phyloP scores from a whole-genome alignment of 1,140 invertebrate species.

The Globodera rostochiensis region DNA sequence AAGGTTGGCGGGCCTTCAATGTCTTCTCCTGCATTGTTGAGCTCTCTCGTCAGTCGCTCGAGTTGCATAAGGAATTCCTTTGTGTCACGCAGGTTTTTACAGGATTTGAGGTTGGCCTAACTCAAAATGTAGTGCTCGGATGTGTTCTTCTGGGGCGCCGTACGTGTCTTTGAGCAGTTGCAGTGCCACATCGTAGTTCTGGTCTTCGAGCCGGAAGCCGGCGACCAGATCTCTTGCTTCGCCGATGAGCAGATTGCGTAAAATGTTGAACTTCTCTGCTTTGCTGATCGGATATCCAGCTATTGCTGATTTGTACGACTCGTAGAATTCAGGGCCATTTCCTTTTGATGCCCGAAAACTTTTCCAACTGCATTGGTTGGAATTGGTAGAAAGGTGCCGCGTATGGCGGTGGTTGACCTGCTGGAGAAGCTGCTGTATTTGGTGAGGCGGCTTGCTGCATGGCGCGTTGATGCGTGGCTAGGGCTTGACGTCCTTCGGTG shows the following conservation, averaged over 20 bases:
- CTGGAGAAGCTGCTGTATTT: no score
- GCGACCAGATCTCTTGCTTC: not conserved
- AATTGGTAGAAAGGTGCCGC: not conserved
- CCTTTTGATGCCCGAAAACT: not conserved
- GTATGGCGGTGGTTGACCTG: not conserved
- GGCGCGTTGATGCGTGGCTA: not conserved
- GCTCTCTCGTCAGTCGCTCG: not conserved
- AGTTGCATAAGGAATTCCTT: constrained; percentile 4
- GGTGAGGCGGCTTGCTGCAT: not conserved
- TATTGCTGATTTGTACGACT: not conserved
- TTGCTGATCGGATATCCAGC: not conserved
- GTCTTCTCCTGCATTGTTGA: constrained; percentile 11
- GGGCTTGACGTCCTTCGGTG: not conserved
- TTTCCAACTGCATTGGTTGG: not conserved
- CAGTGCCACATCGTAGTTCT: constrained; percentile 2
- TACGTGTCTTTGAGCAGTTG: constrained; percentile 6
- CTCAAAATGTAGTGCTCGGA: not conserved
- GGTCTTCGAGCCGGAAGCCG: constrained; percentile 8
- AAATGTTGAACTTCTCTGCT: not conserved
- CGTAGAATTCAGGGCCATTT: constrained; percentile 6
- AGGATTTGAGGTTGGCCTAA: constrained; percentile 4
- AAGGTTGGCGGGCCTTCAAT: constrained; percentile 12
- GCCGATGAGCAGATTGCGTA: not conserved
- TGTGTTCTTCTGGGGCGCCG: not conserved
- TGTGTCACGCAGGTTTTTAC: constrained; percentile 2